These are phyloP conservation scores for Oryzias javanicus DNA, from an alignment of 2,113 vertebrate genomes.

Conservation along the genomic window DNA sequence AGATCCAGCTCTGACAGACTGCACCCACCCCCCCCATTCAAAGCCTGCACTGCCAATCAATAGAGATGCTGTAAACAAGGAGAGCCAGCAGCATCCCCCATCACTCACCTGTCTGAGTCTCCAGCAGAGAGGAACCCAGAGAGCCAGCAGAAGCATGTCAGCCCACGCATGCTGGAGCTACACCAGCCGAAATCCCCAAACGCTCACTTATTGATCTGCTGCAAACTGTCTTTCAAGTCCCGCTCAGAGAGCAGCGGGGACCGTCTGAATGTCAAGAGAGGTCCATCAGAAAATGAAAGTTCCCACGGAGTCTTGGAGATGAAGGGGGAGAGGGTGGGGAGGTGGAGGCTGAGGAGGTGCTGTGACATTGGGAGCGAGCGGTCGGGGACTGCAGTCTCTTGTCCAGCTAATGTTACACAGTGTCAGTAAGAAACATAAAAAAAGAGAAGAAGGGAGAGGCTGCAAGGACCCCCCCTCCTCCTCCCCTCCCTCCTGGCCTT, in stretches of 20 bases:
- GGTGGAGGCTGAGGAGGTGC: conserved; percentile 20
- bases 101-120: conserved; percentile 66
- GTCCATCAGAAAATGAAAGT: conserved; percentile 37
- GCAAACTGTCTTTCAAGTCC: conserved; percentile 14
- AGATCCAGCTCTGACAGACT: neutral
- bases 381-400: conserved; percentile 46
- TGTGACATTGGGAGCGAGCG: conserved; percentile 16
- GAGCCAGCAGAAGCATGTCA: conserved; percentile 40
- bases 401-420: conserved; percentile 46
- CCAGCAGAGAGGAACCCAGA: conserved; percentile 41
- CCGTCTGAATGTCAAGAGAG: conserved; percentile 1
- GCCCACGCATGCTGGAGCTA: conserved; percentile 40
- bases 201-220: neutral
- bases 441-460: conserved; percentile 34
- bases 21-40: conserved; percentile 22
- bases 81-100: conserved; percentile 5
- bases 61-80: conserved; percentile 47
- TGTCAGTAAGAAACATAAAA: conserved; percentile 41
- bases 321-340: neutral
- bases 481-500: conserved; percentile 17
- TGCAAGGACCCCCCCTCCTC: conserved; percentile 25
- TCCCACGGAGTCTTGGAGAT: conserved; percentile 36
- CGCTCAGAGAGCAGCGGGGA: conserved; percentile 14
- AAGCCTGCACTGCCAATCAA: conserved; percentile 26
- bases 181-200: conserved; percentile 31